These are phyloP conservation scores for Origma solitaria DNA, from an alignment of 2,113 vertebrate species.

Conservation along the genomic window DNA sequence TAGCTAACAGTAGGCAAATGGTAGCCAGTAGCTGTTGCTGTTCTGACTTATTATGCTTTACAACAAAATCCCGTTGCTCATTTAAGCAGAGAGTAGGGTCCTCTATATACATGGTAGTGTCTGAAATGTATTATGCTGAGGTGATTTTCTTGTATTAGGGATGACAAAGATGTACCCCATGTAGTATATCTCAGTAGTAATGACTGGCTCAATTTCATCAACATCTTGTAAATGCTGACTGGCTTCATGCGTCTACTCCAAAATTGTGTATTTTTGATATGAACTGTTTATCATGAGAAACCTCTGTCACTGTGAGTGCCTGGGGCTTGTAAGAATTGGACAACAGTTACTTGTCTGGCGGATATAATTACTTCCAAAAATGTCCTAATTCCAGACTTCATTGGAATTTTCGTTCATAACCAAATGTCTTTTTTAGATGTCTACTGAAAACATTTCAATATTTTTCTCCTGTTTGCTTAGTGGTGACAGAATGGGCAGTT, in stretches of 20 bases:
- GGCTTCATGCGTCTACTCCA: background rate
- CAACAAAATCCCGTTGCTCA: background rate
- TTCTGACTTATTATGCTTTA: background rate
- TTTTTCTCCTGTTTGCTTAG: background rate
- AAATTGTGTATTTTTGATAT: background rate
- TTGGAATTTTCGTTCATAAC: background rate
- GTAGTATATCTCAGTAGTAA: background rate
- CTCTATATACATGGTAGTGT: background rate
- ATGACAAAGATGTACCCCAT: background rate
- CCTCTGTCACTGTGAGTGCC: background rate
- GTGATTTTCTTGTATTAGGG: background rate
- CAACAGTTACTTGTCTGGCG: background rate
- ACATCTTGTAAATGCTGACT: background rate
- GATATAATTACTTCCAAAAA: background rate
- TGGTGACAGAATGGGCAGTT: background rate
- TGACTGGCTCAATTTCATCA: background rate
- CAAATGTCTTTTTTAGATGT: background rate
- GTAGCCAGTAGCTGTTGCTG: background rate
- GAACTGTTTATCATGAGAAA: background rate
- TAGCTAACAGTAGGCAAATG: background rate
- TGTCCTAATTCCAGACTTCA: background rate
- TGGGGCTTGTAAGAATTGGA: background rate
- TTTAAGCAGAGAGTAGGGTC: background rate
- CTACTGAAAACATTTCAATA: background rate
- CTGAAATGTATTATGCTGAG: background rate